phyloP scores from a whole-genome alignment of 2,797 vertebrate genomes.

The Halcyon leucocephala region DNA sequence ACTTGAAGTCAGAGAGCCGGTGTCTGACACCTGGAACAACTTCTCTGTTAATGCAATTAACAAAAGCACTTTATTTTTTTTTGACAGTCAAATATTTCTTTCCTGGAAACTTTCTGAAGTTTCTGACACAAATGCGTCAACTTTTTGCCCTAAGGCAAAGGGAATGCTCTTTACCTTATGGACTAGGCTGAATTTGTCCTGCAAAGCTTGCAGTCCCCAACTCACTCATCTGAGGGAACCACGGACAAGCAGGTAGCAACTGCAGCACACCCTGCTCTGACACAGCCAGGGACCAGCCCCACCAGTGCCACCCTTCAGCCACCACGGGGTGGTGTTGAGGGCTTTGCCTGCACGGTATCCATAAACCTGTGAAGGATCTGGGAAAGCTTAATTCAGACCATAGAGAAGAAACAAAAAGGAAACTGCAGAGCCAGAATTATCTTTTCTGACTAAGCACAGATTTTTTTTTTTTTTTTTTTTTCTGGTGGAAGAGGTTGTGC shows the following conservation, averaged over 20 bases:
- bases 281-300: background rate
- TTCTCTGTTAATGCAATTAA: background rate
- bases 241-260: accelerated
- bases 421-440: background rate
- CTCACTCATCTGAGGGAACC: background rate
- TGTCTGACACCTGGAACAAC: background rate
- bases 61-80: background rate
- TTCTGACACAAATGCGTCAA: background rate
- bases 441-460: background rate
- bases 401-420: background rate
- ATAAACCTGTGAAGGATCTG: background rate
- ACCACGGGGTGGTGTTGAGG: accelerated
- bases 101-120: background rate
- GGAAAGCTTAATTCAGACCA: background rate
- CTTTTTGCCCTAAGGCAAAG: background rate
- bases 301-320: background rate
- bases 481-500: background rate
- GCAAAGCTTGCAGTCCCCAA: background rate
- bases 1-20: background rate
- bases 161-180: background rate
- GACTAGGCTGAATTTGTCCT: background rate
- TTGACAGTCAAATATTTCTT: background rate
- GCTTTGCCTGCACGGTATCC: background rate
- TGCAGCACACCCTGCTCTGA: background rate
- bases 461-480: too few relatives aligned